These are phyloP conservation scores for Rutpela maculata DNA, from an alignment of 2,888 invertebrate genomes.

Conservation along the genomic window DNA sequence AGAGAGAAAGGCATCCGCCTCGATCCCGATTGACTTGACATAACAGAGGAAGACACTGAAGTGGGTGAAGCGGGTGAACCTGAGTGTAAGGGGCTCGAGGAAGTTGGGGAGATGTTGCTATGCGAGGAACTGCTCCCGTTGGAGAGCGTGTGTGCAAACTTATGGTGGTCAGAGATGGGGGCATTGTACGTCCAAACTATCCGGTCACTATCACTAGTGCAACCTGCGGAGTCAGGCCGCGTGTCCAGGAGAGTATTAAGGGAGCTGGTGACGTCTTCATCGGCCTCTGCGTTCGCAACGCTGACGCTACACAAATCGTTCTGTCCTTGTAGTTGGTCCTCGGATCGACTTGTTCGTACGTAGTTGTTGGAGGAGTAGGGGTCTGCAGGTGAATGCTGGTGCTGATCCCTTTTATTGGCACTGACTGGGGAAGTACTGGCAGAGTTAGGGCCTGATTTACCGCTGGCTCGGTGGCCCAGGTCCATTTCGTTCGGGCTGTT, in stretches of 20 bases:
- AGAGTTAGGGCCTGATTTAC: constrained; percentile 74
- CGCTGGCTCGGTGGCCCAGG: constrained; percentile 74
- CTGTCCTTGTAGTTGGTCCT: constrained; percentile 92
- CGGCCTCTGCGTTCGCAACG: constrained; percentile 92
- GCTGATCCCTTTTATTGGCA: constrained; percentile 74
- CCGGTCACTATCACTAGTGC: constrained; percentile 72
- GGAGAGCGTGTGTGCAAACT: constrained; percentile 78
- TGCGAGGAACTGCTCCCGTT: constrained; percentile 78
- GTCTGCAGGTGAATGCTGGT: constrained; percentile 61
- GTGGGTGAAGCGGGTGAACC: constrained; percentile 88
- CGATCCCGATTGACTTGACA: constrained; percentile 86
- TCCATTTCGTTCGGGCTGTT: constrained; percentile 82
- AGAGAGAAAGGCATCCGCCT: constrained; percentile 76
- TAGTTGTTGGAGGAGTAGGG: constrained; percentile 71
- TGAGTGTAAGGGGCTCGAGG: constrained; percentile 82
- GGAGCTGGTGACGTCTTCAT: constrained; percentile 95
- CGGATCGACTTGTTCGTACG: constrained; percentile 89
- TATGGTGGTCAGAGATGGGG: constrained; percentile 78
- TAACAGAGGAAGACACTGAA: constrained; percentile 90
- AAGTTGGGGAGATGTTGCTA: constrained; percentile 84
- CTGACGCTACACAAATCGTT: constrained; percentile 83
- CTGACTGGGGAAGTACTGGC: constrained; percentile 76
- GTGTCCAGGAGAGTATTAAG: constrained; percentile 92
- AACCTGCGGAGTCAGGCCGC: constrained; percentile 67
- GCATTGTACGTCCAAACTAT: constrained; percentile 96